Conservation (phyloP, 2,113 vertebrate species). For the Setophaga coronata region DNA sequence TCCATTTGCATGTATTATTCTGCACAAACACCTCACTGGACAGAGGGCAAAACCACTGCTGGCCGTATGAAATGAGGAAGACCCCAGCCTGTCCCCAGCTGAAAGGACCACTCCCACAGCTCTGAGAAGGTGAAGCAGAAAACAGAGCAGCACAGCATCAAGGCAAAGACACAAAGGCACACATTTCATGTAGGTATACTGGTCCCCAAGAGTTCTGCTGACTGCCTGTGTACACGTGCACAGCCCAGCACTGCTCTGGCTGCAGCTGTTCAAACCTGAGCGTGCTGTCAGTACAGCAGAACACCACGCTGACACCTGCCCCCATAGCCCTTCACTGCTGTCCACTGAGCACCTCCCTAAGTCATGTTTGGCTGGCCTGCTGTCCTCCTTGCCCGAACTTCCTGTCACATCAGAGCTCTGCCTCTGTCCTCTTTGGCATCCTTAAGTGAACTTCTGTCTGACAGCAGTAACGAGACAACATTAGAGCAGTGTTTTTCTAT, state of each 20-base stretch:
- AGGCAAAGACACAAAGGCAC: not conserved
- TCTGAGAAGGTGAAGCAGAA: not conserved
- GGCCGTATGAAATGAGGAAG: not conserved
- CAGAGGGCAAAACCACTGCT: not conserved
- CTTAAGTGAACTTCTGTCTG: not conserved
- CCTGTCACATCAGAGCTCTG: not conserved
- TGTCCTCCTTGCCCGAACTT: not conserved
- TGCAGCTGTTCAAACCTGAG: not conserved
- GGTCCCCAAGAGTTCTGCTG: accelerated
- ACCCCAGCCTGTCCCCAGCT: not conserved
- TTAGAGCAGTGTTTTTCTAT: not conserved
- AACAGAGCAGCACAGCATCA: not conserved
- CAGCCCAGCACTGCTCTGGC: not conserved
- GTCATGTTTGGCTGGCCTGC: not conserved
- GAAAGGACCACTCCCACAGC: not conserved
- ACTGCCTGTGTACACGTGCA: accelerated
- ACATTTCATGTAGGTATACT: accelerated
- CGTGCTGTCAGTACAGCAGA: not conserved
- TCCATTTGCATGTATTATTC: not conserved
- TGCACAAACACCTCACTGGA: not conserved
- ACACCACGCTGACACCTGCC: not conserved
- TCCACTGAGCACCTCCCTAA: not conserved
- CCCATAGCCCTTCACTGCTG: not conserved
- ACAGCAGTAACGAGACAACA: not conserved
- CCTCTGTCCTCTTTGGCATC: not conserved